Base-by-base conservation (phyloP, 2,888 invertebrate species). In the Pristionchus entomophagus region DNA sequence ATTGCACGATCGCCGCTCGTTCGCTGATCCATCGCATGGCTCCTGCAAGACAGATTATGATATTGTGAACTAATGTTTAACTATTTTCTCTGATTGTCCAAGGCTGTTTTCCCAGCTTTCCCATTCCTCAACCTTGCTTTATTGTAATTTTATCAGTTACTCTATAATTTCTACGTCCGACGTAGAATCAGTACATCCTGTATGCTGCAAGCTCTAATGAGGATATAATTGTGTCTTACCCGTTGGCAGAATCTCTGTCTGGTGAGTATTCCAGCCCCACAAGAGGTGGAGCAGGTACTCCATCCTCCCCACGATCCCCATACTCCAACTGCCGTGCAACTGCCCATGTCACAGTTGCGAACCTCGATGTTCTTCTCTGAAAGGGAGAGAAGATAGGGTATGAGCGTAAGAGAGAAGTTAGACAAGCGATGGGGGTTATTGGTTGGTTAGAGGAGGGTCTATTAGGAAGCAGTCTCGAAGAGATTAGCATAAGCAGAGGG, bases 1-100 rank as follows among this genome's bases (percentile, higher is more conserved):
- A 69, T 93, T 93, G 87, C 93, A 93, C 22, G 93, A 91, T 86
- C 92, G 86, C 56, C 92, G 88, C 86, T 93, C 92, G 49, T 89
- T 90, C 41, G 91, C 91, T 29, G 92, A 91, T 26, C 93, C 93
- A 85, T 93, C 93, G 80, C 93, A 93, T 35, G 92, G 92, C 84
- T 92, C 92, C 90, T 91, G 85, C 59, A 87, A 51, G 19, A 32
- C 38, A 14, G 19, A 32, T 10, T 32, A 12, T 19, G n/a, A n/a
- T n/a, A n/a, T n/a, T n/a, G n/a, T n/a, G n/a, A n/a, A n/a, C n/a
- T n/a, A n/a, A n/a, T n/a, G n/a, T n/a, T n/a, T n/a, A n/a, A n/a
- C n/a, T n/a, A n/a, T n/a, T n/a, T n/a, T n/a, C n/a, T n/a, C n/a
- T n/a, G n/a, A n/a, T n/a, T n/a, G n/a, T n/a, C n/a, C n/a, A n/a